phyloP scores from a whole-genome alignment of 2,888 invertebrate species.

The Drosophila borealis region DNA sequence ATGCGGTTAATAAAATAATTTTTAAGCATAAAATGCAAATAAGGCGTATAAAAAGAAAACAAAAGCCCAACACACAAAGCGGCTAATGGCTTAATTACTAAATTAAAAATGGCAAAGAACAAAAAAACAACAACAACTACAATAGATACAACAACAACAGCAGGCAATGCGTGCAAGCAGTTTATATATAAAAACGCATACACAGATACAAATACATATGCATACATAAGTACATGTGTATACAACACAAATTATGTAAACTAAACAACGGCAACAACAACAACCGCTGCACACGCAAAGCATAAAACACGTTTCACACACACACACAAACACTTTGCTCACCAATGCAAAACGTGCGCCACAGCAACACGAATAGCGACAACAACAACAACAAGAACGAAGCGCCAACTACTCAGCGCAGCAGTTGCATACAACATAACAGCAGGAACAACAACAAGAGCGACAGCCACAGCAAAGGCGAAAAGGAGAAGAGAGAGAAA shows the following conservation, averaged over 20 bases:
- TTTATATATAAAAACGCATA: neutral
- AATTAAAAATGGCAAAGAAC: slow-evolving; percentile 57
- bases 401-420: slow-evolving; percentile 53
- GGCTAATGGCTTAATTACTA: slow-evolving; percentile 71
- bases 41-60: slow-evolving; percentile 28
- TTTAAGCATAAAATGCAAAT: slow-evolving; percentile 62
- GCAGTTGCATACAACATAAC: slow-evolving; percentile 62
- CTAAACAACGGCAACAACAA: slow-evolving; percentile 40
- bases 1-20: slow-evolving; percentile 73
- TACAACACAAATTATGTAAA: slow-evolving; percentile 40
- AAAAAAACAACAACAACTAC: slow-evolving; percentile 14
- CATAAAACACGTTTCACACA: slow-evolving; percentile 65
- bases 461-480: slow-evolving; percentile 40
- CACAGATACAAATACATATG: neutral
- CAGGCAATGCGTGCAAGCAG: slow-evolving; percentile 15
- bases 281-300: slow-evolving; percentile 50
- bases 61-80: slow-evolving; percentile 19
- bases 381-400: slow-evolving; percentile 35
- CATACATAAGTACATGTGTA: slow-evolving; percentile 16
- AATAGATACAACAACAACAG: slow-evolving; percentile 25
- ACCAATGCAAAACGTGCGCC: slow-evolving; percentile 74
- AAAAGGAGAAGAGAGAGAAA: slow-evolving; percentile 79
- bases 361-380: slow-evolving; percentile 27
- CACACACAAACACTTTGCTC: slow-evolving; percentile 33
- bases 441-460: slow-evolving; percentile 23